These are phyloP conservation scores for Chaenodraco wilsoni DNA, from an alignment of 2,797 vertebrate species.

Conservation along the genomic window DNA sequence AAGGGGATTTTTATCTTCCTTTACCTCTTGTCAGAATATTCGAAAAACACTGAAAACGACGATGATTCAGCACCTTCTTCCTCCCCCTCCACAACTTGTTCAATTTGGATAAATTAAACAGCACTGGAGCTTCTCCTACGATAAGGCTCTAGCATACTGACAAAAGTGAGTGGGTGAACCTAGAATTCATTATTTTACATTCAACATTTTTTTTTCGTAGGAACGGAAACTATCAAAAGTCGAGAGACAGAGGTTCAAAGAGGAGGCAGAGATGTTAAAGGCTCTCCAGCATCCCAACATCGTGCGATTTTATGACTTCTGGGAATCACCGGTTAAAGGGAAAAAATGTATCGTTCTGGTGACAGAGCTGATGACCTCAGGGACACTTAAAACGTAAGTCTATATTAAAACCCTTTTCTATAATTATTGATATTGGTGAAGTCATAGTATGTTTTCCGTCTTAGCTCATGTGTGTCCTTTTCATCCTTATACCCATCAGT, in stretches of 20 bases:
- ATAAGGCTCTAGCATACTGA: slow-evolving; percentile 14
- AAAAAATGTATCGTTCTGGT: slow-evolving; percentile 97
- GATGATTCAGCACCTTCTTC: too few species aligned
- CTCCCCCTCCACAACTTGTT: not conserved
- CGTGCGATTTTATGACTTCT: slow-evolving; percentile 98
- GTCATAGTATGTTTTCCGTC: not conserved
- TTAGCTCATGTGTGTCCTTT: not conserved
- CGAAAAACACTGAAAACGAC: too few species aligned
- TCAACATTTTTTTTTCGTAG: slow-evolving; percentile 69
- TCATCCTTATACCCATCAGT: not conserved
- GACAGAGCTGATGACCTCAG: slow-evolving; percentile 98
- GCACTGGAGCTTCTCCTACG: not conserved
- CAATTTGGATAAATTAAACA: slow-evolving; percentile 12
- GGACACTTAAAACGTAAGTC: slow-evolving; percentile 97
- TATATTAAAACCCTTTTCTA: not conserved
- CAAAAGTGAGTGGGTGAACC: not conserved
- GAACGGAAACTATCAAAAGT: slow-evolving; percentile 96
- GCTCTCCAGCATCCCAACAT: slow-evolving; percentile 98
- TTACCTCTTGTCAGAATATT: too few species aligned
- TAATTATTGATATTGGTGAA: not conserved
- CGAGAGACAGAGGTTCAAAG: slow-evolving; percentile 97
- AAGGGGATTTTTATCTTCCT: slow-evolving; percentile 2
- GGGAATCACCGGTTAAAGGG: slow-evolving; percentile 96
- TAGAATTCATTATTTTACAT: slow-evolving; percentile 4
- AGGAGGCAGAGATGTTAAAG: slow-evolving; percentile 98